These are phyloP conservation scores for Hydrotaea diabolus DNA, from an alignment of 2,888 invertebrate species.

Conservation along the genomic window DNA sequence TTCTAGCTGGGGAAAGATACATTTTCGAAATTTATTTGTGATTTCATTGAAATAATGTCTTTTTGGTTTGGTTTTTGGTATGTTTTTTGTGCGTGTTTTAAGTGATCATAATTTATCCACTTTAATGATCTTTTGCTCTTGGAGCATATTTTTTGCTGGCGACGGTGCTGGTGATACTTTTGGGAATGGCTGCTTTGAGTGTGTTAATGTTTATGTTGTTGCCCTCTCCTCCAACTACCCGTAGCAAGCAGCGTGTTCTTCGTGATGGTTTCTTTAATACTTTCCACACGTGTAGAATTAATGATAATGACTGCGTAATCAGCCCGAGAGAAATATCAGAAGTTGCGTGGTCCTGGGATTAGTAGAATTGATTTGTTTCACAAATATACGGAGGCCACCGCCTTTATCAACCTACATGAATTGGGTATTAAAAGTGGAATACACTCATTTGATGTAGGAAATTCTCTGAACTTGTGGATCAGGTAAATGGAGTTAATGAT, in stretches of 20 bases:
- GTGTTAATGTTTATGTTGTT: neutral
- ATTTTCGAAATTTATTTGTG: slow-evolving; percentile 49
- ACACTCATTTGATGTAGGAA: neutral
- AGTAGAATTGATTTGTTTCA: neutral
- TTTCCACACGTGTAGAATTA: slow-evolving; percentile 13
- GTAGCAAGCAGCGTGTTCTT: neutral
- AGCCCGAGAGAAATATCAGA: neutral
- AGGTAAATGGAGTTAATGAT: neutral
- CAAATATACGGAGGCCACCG: neutral
- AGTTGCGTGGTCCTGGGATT: neutral
- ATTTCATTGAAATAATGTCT: slow-evolving; percentile 33
- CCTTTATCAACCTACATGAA: no score
- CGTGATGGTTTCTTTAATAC: slow-evolving; percentile 8
- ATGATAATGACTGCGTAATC: neutral
- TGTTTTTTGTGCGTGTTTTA: slow-evolving; percentile 37
- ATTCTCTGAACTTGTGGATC: neutral
- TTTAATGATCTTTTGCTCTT: slow-evolving; percentile 59
- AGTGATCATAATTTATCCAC: slow-evolving; percentile 59
- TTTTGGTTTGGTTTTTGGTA: slow-evolving; percentile 1
- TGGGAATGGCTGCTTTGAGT: neutral
- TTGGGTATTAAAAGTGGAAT: no score
- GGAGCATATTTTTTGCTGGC: slow-evolving; percentile 31
- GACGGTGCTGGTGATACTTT: neutral
- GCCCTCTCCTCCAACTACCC: neutral
- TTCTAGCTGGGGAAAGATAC: slow-evolving; percentile 37